Conservation (phyloP, 1,140 invertebrate genomes). For the Onthophagus taurus region DNA sequence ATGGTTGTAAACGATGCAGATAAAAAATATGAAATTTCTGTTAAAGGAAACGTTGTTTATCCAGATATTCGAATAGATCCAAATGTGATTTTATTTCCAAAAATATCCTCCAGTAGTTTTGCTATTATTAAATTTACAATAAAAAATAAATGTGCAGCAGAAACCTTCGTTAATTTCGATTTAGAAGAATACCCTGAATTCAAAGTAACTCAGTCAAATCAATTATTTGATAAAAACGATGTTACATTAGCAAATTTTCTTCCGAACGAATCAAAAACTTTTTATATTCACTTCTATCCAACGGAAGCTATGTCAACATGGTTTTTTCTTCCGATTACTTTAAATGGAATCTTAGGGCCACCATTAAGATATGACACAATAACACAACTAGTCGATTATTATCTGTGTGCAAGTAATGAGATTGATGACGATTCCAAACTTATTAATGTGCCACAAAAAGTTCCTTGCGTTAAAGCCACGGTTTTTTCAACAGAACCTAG, state of each 20-base stretch:
- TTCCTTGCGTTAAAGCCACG: no score
- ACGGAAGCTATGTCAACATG: constrained; percentile 22
- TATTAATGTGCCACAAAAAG: no score
- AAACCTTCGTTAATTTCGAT: constrained; percentile 22
- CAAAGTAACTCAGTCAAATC: constrained; percentile 7
- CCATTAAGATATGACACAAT: not conserved
- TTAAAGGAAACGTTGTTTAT: constrained; percentile 25
- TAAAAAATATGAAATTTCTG: no score
- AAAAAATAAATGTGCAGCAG: constrained; percentile 23
- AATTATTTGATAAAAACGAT: not conserved
- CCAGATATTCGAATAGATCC: constrained; percentile 27
- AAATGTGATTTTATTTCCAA: constrained; percentile 19
- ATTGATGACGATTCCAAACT: no score
- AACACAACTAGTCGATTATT: no score
- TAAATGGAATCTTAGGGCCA: constrained; percentile 32
- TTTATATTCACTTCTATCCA: constrained; percentile 32
- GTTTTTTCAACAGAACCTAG: no score
- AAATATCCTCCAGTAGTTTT: constrained; percentile 21
- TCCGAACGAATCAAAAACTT: constrained; percentile 9
- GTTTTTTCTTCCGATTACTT: constrained; percentile 30
- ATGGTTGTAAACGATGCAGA: no score
- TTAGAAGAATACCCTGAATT: constrained; percentile 31
- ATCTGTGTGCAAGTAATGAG: no score
- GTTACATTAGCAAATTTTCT: not conserved
- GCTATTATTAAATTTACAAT: constrained; percentile 21